These are phyloP conservation scores for Eupithecia centaureata DNA, from an alignment of 2,888 invertebrate species.

Conservation along the genomic window DNA sequence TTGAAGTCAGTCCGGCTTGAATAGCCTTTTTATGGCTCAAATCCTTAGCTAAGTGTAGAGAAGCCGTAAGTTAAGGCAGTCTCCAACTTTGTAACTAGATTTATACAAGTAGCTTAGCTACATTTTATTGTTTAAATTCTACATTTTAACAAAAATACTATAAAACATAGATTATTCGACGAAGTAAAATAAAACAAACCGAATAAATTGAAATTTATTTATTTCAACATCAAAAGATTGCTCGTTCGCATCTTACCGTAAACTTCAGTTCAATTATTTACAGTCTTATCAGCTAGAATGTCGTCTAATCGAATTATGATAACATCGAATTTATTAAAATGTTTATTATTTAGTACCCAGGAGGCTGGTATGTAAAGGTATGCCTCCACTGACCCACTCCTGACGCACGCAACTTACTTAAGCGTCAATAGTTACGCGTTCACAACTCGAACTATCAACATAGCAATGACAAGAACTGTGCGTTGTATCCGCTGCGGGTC, in stretches of 20 bases:
- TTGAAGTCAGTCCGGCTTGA: too few species aligned
- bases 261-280: constrained; percentile 74
- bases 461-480: constrained; percentile 4
- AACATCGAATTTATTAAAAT: constrained; percentile 52
- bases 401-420: not conserved
- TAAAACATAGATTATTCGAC: too few species aligned
- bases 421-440: constrained; percentile 4
- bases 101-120: too few species aligned
- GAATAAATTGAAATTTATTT: constrained; percentile 64
- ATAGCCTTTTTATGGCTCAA: too few species aligned
- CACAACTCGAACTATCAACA: constrained; percentile 18
- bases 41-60: too few species aligned
- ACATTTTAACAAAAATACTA: too few species aligned
- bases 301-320: constrained; percentile 41
- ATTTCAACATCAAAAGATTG: constrained; percentile 78
- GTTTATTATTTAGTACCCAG: constrained; percentile 36
- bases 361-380: constrained; percentile 21
- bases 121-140: too few species aligned
- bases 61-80: too few species aligned
- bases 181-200: constrained; percentile 35
- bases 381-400: constrained; percentile 10
- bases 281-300: constrained; percentile 52
- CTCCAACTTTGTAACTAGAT: too few species aligned
- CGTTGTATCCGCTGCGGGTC: constrained; percentile 8
- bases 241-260: constrained; percentile 66